Conservation (phyloP, 1,140 invertebrate species). For the Ooceraea biroi region DNA sequence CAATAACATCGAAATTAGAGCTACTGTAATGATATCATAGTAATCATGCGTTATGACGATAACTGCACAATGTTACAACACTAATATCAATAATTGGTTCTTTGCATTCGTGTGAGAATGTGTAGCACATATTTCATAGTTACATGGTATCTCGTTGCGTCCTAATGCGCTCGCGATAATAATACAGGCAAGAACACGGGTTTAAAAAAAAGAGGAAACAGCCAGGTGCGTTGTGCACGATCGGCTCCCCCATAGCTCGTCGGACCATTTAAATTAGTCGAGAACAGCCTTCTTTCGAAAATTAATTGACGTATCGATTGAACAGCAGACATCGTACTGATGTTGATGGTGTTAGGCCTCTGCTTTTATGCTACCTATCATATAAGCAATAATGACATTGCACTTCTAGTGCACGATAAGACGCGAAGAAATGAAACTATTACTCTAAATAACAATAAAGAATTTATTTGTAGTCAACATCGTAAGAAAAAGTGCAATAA, state of each 20-base stretch:
- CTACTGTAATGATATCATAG: too few relatives aligned
- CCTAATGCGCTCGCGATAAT: background rate
- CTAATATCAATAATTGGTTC: too few relatives aligned
- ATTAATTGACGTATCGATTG: slow-evolving; percentile 84
- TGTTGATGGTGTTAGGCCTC: slow-evolving; percentile 23
- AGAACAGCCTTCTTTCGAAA: slow-evolving; percentile 78
- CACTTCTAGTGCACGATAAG: slow-evolving; percentile 7
- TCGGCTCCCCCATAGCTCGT: slow-evolving; percentile 40
- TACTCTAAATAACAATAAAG: background rate
- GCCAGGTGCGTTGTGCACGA: slow-evolving; percentile 38
- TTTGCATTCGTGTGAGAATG: too few relatives aligned
- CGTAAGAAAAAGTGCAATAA: too few relatives aligned
- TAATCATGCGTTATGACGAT: too few relatives aligned
- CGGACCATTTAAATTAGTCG: slow-evolving; percentile 75
- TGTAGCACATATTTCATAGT: too few relatives aligned
- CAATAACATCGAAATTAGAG: too few relatives aligned
- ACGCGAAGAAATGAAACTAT: background rate
- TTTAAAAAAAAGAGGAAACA: slow-evolving; percentile 26
- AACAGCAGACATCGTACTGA: slow-evolving; percentile 45
- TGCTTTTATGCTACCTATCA: slow-evolving; percentile 3
- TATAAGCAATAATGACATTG: slow-evolving; percentile 38
- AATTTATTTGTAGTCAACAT: too few relatives aligned
- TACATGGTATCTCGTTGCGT: background rate
- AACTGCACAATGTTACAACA: too few relatives aligned
- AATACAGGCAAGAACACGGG: slow-evolving; percentile 58